phyloP scores from a whole-genome alignment of 1,140 invertebrate species.

The Drosophila rufa region DNA sequence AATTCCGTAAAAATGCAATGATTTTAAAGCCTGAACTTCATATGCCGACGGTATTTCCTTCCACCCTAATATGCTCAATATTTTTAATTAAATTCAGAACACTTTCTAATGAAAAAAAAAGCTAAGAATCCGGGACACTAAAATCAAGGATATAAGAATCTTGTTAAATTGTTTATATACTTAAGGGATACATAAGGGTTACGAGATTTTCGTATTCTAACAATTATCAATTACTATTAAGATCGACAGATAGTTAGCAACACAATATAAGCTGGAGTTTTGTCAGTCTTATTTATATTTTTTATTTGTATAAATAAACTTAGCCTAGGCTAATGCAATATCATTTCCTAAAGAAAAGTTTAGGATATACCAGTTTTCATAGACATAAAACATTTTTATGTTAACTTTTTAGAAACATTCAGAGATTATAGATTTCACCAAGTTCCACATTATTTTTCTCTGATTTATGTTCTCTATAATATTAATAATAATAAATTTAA shows the following conservation, averaged over 20 bases:
- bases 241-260: not conserved
- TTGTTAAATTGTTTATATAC: too few species aligned
- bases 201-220: too few species aligned
- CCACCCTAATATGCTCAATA: not conserved
- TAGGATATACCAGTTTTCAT: too few species aligned
- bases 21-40: not conserved
- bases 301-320: not conserved
- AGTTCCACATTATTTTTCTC: too few species aligned
- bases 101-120: not conserved
- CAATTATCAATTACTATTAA: not conserved
- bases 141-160: not conserved
- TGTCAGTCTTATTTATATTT: not conserved
- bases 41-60: conserved; percentile 15
- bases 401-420: too few species aligned
- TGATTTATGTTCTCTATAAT: too few species aligned
- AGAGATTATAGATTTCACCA: too few species aligned
- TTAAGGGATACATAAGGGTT: too few species aligned
- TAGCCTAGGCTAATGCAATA: not conserved
- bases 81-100: not conserved
- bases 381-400: too few species aligned
- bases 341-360: too few species aligned
- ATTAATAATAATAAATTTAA: too few species aligned
- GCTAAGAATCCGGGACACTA: too few species aligned
- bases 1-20: not conserved
- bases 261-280: not conserved